A percentile compares a stretch with the other conserved stretches of the same genome.
Conservation (phyloP, 2,113 vertebrate genomes). For the Etheostoma cragini region DNA sequence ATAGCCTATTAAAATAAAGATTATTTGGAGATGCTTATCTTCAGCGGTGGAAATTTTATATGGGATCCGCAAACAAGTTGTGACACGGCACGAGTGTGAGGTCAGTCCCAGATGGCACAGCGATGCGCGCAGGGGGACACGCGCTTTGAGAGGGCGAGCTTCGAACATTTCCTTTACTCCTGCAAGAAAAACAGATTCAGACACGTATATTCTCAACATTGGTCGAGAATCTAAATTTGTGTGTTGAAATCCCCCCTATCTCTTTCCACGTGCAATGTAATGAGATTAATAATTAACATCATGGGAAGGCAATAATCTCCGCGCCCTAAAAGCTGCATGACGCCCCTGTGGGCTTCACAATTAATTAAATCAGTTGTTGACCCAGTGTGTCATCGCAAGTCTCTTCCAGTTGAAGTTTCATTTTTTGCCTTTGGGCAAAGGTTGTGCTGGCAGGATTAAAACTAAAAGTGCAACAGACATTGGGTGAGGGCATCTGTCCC, state of each 20-base stretch:
- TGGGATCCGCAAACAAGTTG: conserved; percentile 74
- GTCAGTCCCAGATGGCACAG: conserved; percentile 63
- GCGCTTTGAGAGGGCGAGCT: conserved; percentile 20
- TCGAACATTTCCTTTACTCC: conserved; percentile 25
- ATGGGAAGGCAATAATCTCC: conserved; percentile 68
- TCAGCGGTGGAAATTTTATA: conserved; percentile 39
- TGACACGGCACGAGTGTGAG: conserved; percentile 65
- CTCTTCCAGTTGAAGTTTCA: conserved; percentile 41
- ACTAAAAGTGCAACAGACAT: conserved; percentile 54
- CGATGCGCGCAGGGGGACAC: conserved; percentile 32
- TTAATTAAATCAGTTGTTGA: conserved; percentile 74
- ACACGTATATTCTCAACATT: conserved; percentile 13
- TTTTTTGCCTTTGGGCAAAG: conserved; percentile 53
- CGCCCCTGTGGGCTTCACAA: conserved; percentile 62
- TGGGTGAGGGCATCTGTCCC: conserved; percentile 61
- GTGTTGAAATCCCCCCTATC: conserved; percentile 15
- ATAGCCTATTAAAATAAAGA: neutral
- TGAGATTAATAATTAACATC: conserved; percentile 74
- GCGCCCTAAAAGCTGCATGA: conserved; percentile 56
- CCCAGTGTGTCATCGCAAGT: conserved; percentile 61
- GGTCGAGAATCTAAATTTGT: conserved; percentile 36
- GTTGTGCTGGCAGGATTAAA: conserved; percentile 42
- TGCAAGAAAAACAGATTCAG: conserved; percentile 37
- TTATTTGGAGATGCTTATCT: conserved; percentile 50
- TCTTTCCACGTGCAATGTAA: conserved; percentile 44